Base-by-base conservation (phyloP, 2,797 vertebrate species). In the Benthosema pterotum region DNA sequence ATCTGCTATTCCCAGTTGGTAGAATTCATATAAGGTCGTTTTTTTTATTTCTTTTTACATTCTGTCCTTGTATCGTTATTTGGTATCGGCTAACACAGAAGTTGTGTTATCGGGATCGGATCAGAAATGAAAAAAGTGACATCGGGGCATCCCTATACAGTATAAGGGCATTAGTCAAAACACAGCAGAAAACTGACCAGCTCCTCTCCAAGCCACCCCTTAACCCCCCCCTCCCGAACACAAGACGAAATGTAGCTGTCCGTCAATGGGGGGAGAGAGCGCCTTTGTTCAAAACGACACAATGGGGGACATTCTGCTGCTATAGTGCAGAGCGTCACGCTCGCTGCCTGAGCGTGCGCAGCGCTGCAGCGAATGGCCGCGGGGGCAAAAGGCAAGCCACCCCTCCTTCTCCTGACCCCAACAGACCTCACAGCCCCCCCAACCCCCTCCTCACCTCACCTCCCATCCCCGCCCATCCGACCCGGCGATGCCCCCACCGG, bases 261-360 rank as follows among this genome's bases (percentile, higher is more conserved):
- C 71, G 63, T 87, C 85, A 87, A 79, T 79, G 77, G 78, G 63
- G 77, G 78, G 63, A 88, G 84, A 89, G 88, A 25, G 77, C 48
- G 72, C 62, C 86, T 91, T 93, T 93, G 92, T 93, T 82, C 72
- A 47, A n/a, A 0, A 25, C n/a, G 16, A 61, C 84, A 93, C 91
- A 93, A 93, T 91, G 82, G 79, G 69, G 78, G 81, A 84, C 88
- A 91, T 93, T 93, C 91, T 92, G 84, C 75, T 83, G 78, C n/a
- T n/a, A n/a, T n/a, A n/a, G n/a, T 57, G 46, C 77, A 80, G 83
- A 81, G 83, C 86, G 86, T 89, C 86, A 88, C 86, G 88, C 83
- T 89, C 80, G 83, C 86, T n/a, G n/a, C n/a, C n/a, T 80, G 74
- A 80, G 84, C 82, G 73, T 57, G 72, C 67, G 75, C 80, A 69